These are phyloP conservation scores for Barnardius zonarius DNA, from an alignment of 2,113 vertebrate genomes.

Conservation along the genomic window DNA sequence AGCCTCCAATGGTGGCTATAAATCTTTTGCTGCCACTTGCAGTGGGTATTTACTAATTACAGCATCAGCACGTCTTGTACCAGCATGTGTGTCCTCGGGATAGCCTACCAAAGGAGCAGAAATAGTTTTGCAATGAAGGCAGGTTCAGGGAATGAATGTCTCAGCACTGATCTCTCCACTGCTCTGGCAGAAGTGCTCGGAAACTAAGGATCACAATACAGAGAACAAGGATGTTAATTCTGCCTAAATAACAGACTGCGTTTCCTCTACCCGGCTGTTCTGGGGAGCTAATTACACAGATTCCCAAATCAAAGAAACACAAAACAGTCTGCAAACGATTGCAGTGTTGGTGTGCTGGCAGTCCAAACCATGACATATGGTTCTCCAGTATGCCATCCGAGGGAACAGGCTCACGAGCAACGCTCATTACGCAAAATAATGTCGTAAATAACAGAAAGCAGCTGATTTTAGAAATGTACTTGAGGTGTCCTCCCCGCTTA, in stretches of 20 bases:
- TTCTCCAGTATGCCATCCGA: slow-evolving; percentile 53
- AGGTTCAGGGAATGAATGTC: neutral
- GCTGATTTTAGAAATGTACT: slow-evolving; percentile 12
- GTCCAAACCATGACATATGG: slow-evolving; percentile 61
- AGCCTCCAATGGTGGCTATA: neutral
- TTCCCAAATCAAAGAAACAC: slow-evolving; percentile 48
- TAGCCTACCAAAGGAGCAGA: slow-evolving; percentile 29
- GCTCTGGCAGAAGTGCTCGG: neutral
- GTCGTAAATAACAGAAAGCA: slow-evolving; percentile 34
- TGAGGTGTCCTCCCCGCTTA: neutral
- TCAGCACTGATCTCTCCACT: neutral
- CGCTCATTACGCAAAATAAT: neutral
- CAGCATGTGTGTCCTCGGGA: neutral
- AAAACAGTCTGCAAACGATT: slow-evolving; percentile 63
- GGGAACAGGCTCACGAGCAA: slow-evolving; percentile 33
- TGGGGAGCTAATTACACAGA: slow-evolving; percentile 59
- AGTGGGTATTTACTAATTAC: slow-evolving; percentile 31
- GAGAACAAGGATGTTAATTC: slow-evolving; percentile 61
- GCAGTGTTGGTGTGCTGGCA: slow-evolving; percentile 66
- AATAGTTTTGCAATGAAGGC: slow-evolving; percentile 33
- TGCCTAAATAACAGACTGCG: slow-evolving; percentile 59
- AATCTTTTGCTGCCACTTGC: slow-evolving; percentile 23
- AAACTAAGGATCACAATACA: slow-evolving; percentile 43
- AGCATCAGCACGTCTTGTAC: neutral
- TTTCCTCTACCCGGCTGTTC: slow-evolving; percentile 55